phyloP scores from a whole-genome alignment of 2,113 vertebrate genomes.

The Delphinus delphis region DNA sequence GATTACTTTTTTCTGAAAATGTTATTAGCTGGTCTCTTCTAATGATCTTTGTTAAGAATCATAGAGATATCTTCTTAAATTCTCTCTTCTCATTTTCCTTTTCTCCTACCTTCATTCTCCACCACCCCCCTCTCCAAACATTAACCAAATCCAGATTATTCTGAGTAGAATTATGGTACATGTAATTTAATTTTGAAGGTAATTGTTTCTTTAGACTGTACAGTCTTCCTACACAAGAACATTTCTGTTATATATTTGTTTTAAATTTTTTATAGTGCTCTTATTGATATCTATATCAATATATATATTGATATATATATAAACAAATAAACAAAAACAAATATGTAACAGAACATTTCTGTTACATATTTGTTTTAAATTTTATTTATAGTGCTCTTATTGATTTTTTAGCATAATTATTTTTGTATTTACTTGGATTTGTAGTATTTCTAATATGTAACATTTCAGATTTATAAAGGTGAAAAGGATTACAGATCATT shows the following conservation, averaged over 20 bases:
- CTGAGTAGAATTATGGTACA: slow-evolving; percentile 6
- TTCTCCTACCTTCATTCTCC: neutral
- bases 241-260: neutral
- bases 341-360: neutral
- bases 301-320: too few species aligned
- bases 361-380: neutral
- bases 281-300: neutral
- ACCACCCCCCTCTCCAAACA: neutral
- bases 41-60: neutral
- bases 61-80: neutral
- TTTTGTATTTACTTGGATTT: slow-evolving; percentile 11
- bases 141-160: slow-evolving; percentile 14
- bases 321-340: too few species aligned
- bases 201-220: neutral
- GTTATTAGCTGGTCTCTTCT: neutral
- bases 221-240: neutral
- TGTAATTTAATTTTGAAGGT: slow-evolving; percentile 22
- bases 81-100: neutral
- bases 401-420: slow-evolving; percentile 25
- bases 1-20: neutral
- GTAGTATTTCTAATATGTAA: neutral
- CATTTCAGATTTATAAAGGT: neutral
- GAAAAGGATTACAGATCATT: neutral
- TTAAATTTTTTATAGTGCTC: neutral
- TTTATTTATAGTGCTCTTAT: neutral